Evolutionary conservation across 2,797 vertebrate genomes (phyloP).

Genomic region (Urosaurus nigricauda): DNA sequence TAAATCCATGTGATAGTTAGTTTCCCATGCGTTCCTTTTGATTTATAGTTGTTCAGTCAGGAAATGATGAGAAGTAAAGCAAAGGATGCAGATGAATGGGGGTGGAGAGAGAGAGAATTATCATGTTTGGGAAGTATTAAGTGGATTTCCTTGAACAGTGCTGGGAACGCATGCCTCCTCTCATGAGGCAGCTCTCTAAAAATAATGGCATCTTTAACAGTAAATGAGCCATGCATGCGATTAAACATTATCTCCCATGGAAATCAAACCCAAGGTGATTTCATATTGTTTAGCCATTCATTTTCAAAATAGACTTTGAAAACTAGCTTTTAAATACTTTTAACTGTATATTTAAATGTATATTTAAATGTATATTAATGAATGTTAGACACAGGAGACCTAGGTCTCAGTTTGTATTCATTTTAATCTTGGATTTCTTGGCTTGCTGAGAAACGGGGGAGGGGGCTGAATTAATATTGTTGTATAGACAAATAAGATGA

Average conservation of each 20-base stretch:
- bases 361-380: background rate
- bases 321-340: no score
- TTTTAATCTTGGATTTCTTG: background rate
- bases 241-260: background rate
- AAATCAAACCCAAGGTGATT: background rate
- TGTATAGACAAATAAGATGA: background rate
- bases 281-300: background rate
- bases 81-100: background rate
- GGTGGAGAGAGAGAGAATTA: background rate
- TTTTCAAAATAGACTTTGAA: background rate
- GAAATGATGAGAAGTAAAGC: conserved; percentile 29
- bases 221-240: conserved; percentile 13
- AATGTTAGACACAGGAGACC: no score
- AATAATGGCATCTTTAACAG: conserved; percentile 41
- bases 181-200: conserved; percentile 33
- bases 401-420: background rate
- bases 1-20: background rate
- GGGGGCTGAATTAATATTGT: background rate
- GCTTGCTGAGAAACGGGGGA: no score
- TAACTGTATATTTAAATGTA: background rate
- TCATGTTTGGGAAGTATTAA: conserved; percentile 34
- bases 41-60: conserved; percentile 44
- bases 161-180: conserved; percentile 33
- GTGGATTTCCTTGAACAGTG: conserved; percentile 29
- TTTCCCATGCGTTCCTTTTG: background rate